Percentiles rank a stretch among this genome's conserved stretches.
Conservation (phyloP, 2,888 invertebrate species). For the Agrochola litura region DNA sequence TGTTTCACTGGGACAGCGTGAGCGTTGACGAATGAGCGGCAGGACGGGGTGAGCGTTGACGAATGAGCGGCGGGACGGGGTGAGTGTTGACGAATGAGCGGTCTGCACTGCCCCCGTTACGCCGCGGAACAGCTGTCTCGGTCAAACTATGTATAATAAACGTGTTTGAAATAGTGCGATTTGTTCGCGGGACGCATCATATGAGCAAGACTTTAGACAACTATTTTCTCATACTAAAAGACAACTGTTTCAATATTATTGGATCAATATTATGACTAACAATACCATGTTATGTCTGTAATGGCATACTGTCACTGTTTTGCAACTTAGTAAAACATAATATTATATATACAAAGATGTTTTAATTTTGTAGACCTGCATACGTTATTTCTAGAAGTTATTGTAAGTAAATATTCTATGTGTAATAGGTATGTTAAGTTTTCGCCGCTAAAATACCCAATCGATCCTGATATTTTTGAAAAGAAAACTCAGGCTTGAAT, state of each 20-base stretch:
- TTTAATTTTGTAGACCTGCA: background rate
- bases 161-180: background rate
- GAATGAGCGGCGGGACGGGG: too few relatives aligned
- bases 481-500: background rate
- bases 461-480: background rate
- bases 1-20: too few relatives aligned
- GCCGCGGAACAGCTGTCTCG: too few relatives aligned
- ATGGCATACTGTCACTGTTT: background rate
- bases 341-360: too few relatives aligned
- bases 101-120: too few relatives aligned
- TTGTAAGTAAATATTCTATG: background rate
- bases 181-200: background rate
- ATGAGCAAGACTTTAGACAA: constrained; percentile 22
- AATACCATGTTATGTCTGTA: background rate
- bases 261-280: background rate
- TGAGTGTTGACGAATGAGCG: too few relatives aligned
- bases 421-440: background rate
- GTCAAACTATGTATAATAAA: background rate
- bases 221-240: background rate
- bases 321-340: background rate
- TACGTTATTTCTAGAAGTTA: background rate
- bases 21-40: too few relatives aligned
- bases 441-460: background rate
- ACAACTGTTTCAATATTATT: constrained; percentile 35
- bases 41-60: too few relatives aligned